Conservation (phyloP, 2,888 invertebrate species). For the Tetheella fluctuosa region DNA sequence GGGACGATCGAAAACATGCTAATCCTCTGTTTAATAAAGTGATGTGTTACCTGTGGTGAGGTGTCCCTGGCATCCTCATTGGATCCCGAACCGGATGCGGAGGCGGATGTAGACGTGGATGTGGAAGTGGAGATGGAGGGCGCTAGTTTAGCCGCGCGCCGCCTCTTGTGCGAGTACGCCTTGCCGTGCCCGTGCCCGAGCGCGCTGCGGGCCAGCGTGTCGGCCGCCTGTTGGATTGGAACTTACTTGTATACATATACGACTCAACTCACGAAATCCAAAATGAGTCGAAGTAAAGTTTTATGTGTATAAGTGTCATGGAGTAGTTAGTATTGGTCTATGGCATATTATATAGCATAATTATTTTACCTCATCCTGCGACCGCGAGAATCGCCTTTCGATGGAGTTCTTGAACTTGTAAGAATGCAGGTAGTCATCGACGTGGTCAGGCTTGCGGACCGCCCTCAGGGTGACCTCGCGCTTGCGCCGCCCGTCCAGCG, state of each 20-base stretch:
- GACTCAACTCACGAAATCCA: too few species aligned
- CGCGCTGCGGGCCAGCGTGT: conserved; percentile 38
- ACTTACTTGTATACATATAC: too few species aligned
- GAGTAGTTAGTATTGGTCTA: too few species aligned
- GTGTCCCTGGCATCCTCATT: conserved; percentile 68
- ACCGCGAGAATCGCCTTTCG: conserved; percentile 91
- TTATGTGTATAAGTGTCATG: too few species aligned
- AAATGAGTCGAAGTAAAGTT: too few species aligned
- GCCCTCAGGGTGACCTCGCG: conserved; percentile 63
- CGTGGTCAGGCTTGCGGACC: conserved; percentile 73
- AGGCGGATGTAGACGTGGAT: conserved; percentile 32
- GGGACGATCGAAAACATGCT: too few species aligned
- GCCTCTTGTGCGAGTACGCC: conserved; percentile 64
- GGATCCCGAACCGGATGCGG: conserved; percentile 45
- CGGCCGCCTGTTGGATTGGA: conserved; percentile 41
- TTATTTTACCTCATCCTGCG: conserved; percentile 75
- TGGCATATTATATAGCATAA: too few species aligned
- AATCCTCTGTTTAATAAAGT: neutral
- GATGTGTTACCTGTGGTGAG: conserved; percentile 65
- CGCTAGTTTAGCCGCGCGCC: conserved; percentile 54
- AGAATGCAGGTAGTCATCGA: conserved; percentile 83
- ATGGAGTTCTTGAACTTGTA: conserved; percentile 98
- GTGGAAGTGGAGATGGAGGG: conserved; percentile 46
- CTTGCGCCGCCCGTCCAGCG: conserved; percentile 59
- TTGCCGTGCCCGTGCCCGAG: conserved; percentile 47